Percentiles rank a stretch among this genome's conserved stretches.
Conservation (phyloP, 2,888 invertebrate species). For the Hylaea fasciaria region DNA sequence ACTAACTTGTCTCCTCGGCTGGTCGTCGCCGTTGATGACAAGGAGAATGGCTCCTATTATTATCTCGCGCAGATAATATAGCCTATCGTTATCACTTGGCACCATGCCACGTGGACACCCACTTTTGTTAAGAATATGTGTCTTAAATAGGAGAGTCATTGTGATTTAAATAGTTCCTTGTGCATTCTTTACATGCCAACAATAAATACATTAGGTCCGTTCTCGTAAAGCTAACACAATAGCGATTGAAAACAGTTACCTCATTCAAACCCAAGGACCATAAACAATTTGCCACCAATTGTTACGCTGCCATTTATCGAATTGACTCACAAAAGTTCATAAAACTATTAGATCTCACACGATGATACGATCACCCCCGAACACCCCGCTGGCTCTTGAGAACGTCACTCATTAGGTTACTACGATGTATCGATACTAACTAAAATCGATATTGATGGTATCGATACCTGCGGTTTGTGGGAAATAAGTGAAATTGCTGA, state of each 20-base stretch:
- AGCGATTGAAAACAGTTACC: constrained; percentile 50
- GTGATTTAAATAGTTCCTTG: too few species aligned
- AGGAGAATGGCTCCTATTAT: too few species aligned
- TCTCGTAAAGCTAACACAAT: constrained; percentile 46
- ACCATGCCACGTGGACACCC: too few species aligned
- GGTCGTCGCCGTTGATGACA: too few species aligned
- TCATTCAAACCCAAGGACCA: constrained; percentile 53
- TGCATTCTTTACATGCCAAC: background rate
- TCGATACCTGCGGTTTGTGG: constrained; percentile 71
- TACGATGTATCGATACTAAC: constrained; percentile 56
- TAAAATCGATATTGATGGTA: constrained; percentile 70
- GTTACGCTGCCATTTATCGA: constrained; percentile 52
- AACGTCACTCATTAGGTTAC: constrained; percentile 76
- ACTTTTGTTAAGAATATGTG: too few species aligned
- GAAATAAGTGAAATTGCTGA: constrained; percentile 56
- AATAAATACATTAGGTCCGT: background rate
- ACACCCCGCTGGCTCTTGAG: constrained; percentile 72
- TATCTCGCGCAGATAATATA: too few species aligned
- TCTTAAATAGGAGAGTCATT: too few species aligned
- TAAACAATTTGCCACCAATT: constrained; percentile 56
- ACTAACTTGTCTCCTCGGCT: too few species aligned
- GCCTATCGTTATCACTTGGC: too few species aligned
- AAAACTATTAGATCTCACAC: constrained; percentile 77
- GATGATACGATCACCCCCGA: constrained; percentile 73
- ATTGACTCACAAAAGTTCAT: constrained; percentile 54